A percentile compares a stretch with the other conserved stretches of the same genome.
These are phyloP conservation scores for Phodopus roborovskii DNA, from an alignment of 2,113 vertebrate species.

Conservation along the genomic window DNA sequence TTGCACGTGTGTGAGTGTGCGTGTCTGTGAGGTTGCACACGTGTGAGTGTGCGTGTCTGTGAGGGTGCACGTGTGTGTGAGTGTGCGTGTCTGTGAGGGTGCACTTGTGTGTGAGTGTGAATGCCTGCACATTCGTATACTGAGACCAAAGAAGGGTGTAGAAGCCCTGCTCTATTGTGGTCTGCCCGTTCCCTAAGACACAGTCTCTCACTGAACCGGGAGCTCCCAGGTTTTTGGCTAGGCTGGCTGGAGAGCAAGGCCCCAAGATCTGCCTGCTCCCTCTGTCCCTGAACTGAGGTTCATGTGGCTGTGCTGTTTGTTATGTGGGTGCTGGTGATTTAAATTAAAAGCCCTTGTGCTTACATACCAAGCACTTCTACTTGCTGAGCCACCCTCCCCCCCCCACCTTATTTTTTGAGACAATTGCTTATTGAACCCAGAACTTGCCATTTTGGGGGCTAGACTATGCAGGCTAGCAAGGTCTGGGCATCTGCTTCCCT, in stretches of 20 bases:
- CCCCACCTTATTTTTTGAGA: background rate
- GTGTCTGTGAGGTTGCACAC: no score
- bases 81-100: background rate
- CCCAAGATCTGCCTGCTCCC: background rate
- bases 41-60: no score
- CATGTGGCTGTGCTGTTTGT: background rate
- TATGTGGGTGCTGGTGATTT: background rate
- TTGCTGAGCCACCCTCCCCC: background rate
- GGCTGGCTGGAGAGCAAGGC: background rate
- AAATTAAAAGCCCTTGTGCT: background rate
- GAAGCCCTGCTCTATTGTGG: background rate
- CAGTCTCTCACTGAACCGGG: background rate
- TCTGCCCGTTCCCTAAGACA: background rate
- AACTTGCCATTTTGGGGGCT: background rate
- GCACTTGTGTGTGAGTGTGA: background rate
- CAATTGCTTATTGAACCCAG: no score
- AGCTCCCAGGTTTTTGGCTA: background rate
- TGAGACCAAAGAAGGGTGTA: background rate
- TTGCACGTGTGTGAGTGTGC: no score
- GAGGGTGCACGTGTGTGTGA: no score
- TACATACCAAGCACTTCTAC: no score
- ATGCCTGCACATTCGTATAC: background rate
- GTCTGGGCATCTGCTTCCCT: background rate
- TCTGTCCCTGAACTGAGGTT: background rate
- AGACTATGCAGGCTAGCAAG: background rate